Conservation (phyloP, 1,140 invertebrate species). For the Melanaphis sacchari region DNA sequence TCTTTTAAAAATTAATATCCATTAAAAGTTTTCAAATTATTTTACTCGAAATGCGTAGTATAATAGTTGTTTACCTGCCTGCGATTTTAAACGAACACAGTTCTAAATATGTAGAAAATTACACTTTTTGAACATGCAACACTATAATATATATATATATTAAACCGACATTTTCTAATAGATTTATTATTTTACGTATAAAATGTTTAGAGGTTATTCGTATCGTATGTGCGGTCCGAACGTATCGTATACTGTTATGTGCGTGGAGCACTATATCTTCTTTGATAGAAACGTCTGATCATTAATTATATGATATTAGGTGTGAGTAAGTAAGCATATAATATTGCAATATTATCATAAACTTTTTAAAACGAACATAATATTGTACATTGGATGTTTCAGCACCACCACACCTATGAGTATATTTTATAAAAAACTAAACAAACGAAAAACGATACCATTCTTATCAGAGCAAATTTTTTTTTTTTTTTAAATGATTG, state of each 20-base stretch:
- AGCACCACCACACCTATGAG: neutral
- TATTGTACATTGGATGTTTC: neutral
- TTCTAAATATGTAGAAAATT: neutral
- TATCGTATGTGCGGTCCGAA: neutral
- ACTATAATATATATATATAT: neutral
- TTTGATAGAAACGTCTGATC: neutral
- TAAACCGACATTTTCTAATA: neutral
- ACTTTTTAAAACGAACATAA: neutral
- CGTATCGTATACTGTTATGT: neutral
- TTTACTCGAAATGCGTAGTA: neutral
- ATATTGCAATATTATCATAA: neutral
- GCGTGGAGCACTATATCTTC: neutral
- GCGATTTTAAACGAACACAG: neutral
- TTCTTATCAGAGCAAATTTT: neutral
- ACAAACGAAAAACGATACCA: neutral
- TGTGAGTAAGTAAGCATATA: neutral
- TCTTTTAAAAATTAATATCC: slow-evolving; percentile 41
- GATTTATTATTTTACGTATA: neutral
- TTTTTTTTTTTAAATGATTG: neutral
- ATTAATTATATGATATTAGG: neutral
- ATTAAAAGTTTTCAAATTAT: slow-evolving; percentile 46
- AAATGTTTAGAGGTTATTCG: neutral
- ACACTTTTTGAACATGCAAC: slow-evolving; percentile 27
- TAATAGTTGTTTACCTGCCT: neutral
- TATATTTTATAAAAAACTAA: neutral